phyloP scores from a whole-genome alignment of 1,140 invertebrate genomes.

The Asobara japonica region DNA sequence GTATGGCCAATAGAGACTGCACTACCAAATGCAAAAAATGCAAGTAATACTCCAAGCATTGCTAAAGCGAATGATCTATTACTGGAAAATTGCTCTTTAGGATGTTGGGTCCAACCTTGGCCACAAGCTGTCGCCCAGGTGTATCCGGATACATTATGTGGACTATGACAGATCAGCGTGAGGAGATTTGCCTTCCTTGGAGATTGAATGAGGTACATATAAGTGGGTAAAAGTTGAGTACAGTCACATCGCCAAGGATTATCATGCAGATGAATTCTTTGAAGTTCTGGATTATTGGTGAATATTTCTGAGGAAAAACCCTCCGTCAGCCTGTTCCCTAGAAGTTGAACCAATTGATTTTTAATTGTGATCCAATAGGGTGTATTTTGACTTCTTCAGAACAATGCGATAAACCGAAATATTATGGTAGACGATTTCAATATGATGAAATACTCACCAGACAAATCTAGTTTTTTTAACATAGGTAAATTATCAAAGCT shows the following conservation, averaged over 20 bases:
- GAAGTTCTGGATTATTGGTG: conserved; percentile 69
- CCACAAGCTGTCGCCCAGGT: conserved; percentile 75
- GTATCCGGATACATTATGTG: conserved; percentile 69
- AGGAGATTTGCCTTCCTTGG: conserved; percentile 65
- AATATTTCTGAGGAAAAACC: conserved; percentile 71
- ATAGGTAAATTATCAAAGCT: conserved; percentile 46
- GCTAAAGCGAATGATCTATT: conserved; percentile 73
- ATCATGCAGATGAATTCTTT: conserved; percentile 69
- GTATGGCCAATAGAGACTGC: conserved; percentile 62
- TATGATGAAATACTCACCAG: too few relatives aligned
- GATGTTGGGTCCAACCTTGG: conserved; percentile 66
- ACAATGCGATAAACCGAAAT: too few relatives aligned
- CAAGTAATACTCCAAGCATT: conserved; percentile 55
- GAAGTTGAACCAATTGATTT: background rate
- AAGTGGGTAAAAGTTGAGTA: conserved; percentile 68
- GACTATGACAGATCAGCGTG: conserved; percentile 71
- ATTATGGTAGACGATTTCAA: too few relatives aligned
- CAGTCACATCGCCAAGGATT: conserved; percentile 82
- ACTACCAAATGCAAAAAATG: conserved; percentile 65
- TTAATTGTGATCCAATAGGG: too few relatives aligned
- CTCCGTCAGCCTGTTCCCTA: conserved; percentile 66
- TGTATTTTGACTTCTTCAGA: too few relatives aligned
- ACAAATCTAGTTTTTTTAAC: conserved; percentile 54
- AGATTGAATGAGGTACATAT: conserved; percentile 69
- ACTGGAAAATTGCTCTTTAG: conserved; percentile 46